Percentiles rank a stretch among this genome's conserved stretches.
Conservation (phyloP, 2,888 invertebrate genomes). For the Parthenolecanium corni region DNA sequence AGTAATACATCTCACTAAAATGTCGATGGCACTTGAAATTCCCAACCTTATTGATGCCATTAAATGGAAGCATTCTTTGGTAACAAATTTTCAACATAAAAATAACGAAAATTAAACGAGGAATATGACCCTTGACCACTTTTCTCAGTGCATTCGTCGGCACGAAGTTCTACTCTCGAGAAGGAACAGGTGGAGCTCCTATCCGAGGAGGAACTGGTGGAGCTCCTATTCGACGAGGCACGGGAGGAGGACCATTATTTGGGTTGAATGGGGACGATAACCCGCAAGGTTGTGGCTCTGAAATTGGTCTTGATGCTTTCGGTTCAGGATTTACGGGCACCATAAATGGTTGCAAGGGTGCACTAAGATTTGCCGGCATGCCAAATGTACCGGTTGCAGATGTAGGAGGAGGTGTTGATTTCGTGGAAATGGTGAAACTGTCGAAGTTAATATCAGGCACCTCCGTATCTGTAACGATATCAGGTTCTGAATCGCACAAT, state of each 20-base stretch:
- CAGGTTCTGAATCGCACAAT: conserved; percentile 41
- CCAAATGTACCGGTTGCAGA: conserved; percentile 45
- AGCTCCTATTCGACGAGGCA: conserved; percentile 35
- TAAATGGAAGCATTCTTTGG: too few relatives aligned
- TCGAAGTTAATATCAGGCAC: neutral
- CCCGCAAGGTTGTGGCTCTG: neutral
- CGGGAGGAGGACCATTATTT: conserved; percentile 31
- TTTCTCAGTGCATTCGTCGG: too few relatives aligned
- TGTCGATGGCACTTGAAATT: too few relatives aligned
- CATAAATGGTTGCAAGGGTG: conserved; percentile 34
- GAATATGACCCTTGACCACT: too few relatives aligned
- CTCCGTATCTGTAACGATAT: neutral
- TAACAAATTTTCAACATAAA: too few relatives aligned
- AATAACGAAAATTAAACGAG: too few relatives aligned
- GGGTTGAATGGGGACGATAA: neutral
- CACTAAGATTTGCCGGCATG: conserved; percentile 37
- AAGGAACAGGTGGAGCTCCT: conserved; percentile 53
- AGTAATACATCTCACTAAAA: too few relatives aligned
- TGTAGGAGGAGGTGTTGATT: conserved; percentile 30
- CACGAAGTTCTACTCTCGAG: conserved; percentile 35
- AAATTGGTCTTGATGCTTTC: neutral
- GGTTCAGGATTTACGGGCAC: conserved; percentile 3
- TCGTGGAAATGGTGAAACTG: conserved; percentile 29
- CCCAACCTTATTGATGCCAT: too few relatives aligned
- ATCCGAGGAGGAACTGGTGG: conserved; percentile 50